Evolutionary conservation across 2,888 invertebrate genomes (phyloP), one percentile per base, ranked within the genome.

Genomic region (Nomada ferruginata): DNA sequence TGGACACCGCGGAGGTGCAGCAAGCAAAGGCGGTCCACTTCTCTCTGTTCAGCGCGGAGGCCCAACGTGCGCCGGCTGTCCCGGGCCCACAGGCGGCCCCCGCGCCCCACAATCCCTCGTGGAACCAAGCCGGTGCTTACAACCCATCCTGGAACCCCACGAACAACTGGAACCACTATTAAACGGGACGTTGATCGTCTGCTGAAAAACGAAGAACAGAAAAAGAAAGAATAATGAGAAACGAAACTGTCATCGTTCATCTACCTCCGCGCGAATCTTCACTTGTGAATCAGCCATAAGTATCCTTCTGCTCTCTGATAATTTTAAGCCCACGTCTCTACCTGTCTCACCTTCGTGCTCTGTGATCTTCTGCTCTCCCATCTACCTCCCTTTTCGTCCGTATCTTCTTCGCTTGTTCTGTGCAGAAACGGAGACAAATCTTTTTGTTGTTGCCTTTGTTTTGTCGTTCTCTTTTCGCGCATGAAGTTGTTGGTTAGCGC

Each of bases 1-100:
- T 93, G 9, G 94, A 94, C 85, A 94, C 94, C 13, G 91, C 94
- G 26, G 94, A 94, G 85, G 94, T 94, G 10, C 91, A 92, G 61
- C 91, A 93, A 75, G 94, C 94, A 47, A 94, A 94, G 82, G 93
- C 93, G 1, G 85, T 91, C 15, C 94, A 94, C 79, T 93, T 93
- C 85, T 91, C 93, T 9, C 87, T 93, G 47, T 93, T 89, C 89
- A 92, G 89, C 76, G 92, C 93, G 2, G 92, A 91, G 57, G 91
- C 91, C 3, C 83, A 78, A 20, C 84, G 87, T 36, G 89, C 84
- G 10, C 87, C 90, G 13, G 85, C 85, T 3, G 89, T 81, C 5
- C 91, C 91, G 20, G 89, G 87, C 18, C 91, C 88, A 15, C 88
- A 88, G 60, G 68, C 65, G 5, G 76, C 69, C 3, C 63, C 71